Percentiles rank a stretch among this genome's conserved stretches.
These are phyloP conservation scores for Antennarius maculatus DNA, from an alignment of 2,797 vertebrate species.

Conservation along the genomic window DNA sequence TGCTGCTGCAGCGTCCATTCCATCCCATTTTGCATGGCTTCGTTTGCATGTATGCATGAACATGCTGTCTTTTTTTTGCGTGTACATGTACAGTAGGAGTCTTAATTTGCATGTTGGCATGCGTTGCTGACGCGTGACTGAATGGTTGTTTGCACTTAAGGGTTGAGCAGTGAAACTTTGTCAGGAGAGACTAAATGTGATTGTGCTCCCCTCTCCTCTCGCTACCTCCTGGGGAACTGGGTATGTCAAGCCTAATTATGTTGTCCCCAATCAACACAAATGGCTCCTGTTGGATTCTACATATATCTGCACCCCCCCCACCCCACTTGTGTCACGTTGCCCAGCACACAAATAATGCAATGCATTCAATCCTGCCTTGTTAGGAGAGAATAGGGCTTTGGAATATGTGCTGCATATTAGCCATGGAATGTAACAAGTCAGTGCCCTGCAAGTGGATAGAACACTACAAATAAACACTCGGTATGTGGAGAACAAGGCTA, in stretches of 20 bases:
- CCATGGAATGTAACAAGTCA: not conserved
- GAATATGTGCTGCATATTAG: not conserved
- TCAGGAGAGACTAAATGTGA: constrained; percentile 35
- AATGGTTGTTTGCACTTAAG: constrained; percentile 46
- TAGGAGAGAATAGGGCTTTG: not conserved
- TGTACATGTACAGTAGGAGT: constrained; percentile 13
- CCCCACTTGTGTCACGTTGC: constrained; percentile 8
- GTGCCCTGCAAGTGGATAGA: too few relatives aligned
- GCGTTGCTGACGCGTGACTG: constrained; percentile 32
- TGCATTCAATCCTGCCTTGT: not conserved
- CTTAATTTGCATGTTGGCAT: constrained; percentile 8
- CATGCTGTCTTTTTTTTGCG: not conserved
- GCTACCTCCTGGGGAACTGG: constrained; percentile 42
- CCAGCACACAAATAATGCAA: constrained; percentile 23
- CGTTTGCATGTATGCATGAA: not conserved
- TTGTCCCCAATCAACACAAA: constrained; percentile 58
- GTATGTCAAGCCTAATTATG: constrained; percentile 57
- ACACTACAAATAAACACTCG: too few relatives aligned
- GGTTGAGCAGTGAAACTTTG: constrained; percentile 47
- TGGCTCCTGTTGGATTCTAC: constrained; percentile 46
- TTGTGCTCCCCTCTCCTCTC: constrained; percentile 29
- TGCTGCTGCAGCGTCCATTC: not conserved
- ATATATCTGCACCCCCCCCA: constrained; percentile 31
- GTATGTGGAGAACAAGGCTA: too few relatives aligned
- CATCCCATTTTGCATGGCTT: not conserved